A percentile compares a stretch with the other conserved stretches of the same genome.
These are phyloP conservation scores for Cepphus grylle DNA, from an alignment of 2,113 vertebrate genomes.

Conservation along the genomic window DNA sequence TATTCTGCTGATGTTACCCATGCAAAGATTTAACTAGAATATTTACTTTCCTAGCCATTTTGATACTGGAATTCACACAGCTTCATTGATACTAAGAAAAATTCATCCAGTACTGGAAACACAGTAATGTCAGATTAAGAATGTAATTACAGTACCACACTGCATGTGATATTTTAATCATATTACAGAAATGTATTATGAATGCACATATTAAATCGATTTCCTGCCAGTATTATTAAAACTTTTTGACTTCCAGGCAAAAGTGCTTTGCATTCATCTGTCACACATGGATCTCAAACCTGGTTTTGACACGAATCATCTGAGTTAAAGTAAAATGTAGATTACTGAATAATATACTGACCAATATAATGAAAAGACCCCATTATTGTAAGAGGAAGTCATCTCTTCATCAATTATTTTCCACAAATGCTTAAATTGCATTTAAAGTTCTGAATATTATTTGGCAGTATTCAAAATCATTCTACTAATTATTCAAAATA, in stretches of 20 bases:
- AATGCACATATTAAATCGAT: not conserved
- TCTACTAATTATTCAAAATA: not conserved
- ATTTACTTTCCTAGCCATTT: not conserved
- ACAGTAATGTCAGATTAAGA: not conserved
- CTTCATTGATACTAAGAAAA: not conserved
- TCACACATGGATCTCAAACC: not conserved
- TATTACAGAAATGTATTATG: not conserved
- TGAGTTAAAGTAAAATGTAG: not conserved
- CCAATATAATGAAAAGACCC: not conserved
- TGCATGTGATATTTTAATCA: not conserved
- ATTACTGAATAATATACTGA: not conserved
- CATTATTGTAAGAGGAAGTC: not conserved
- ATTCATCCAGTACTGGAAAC: not conserved
- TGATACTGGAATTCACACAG: not conserved
- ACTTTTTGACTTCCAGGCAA: not conserved
- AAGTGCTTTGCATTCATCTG: not conserved
- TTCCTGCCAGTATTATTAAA: not conserved
- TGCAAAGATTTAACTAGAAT: not conserved
- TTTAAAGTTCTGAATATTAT: not conserved
- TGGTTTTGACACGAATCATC: not conserved
- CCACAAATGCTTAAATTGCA: not conserved
- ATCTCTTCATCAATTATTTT: not conserved
- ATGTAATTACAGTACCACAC: not conserved
- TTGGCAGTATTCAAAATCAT: not conserved
- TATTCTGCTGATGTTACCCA: not conserved